Base-by-base conservation (phyloP, 2,797 vertebrate species). In the Liasis olivaceus region DNA sequence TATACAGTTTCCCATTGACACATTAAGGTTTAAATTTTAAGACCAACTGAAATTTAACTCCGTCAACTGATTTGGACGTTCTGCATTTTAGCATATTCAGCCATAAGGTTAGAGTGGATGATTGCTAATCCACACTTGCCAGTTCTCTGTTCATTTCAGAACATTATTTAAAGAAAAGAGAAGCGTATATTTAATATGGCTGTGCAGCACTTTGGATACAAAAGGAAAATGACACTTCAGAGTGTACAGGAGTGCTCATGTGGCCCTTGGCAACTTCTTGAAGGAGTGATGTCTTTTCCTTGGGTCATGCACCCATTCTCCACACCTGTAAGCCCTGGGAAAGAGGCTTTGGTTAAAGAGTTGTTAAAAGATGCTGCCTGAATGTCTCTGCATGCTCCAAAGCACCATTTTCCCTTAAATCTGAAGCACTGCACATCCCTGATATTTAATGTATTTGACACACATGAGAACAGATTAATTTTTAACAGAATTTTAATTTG, bases 1-100 rank as follows among this genome's bases (percentile, higher is more conserved):
- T 96, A 96, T 94, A 95, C 28, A 95, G 95, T 95, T 97, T 96
- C 96, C 95, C 3, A 42, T 93, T 95, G 94, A 96, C 0, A 36
- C 94, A 77, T 96, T 97, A 94, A 90, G 97, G 94, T 94, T 95
- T 94, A 90, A 92, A 86, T 96, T 92, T 95, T 92, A 62, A 96
- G 95, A 93, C 95, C 95, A 95, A 97, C 84, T 93, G 95, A 97
- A 96, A 42, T 90, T 89, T 42, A 58, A 66, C 96, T 95, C 95
- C 96, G 85, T 87, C 94, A 94, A 94, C 95, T 95, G 92, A 92
- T 69, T 97, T 93, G 96, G 97, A 97, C 92, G 96, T 93, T 96
- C 91, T 90, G 89, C 9, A 3, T 69, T 92, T 95, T 95, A 93
- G 9, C 94, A 90, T 66, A 94, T 95, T 89, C 92, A 96, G 95